Conservation (phyloP, 2,888 invertebrate genomes). For the Odontothrips loti region DNA sequence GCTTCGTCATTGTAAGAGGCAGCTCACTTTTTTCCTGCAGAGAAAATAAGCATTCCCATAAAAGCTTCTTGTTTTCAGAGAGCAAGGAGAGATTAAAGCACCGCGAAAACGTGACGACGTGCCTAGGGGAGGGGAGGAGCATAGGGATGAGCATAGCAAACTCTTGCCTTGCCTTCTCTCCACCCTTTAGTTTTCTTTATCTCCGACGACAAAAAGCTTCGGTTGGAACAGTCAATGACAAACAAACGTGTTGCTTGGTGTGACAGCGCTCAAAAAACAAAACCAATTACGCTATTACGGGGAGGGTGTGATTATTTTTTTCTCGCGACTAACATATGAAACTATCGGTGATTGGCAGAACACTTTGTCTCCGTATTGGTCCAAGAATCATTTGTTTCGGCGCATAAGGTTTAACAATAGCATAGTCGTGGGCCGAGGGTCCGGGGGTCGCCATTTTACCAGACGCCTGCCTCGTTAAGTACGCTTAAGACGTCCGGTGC, state of each 20-base stretch:
- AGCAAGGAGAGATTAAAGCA: too few relatives aligned
- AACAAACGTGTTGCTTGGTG: background rate
- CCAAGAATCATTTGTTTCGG: background rate
- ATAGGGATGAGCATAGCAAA: too few relatives aligned
- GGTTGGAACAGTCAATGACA: background rate
- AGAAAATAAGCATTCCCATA: too few relatives aligned
- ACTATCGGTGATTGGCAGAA: background rate
- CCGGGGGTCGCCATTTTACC: background rate
- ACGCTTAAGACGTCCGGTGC: constrained; percentile 16
- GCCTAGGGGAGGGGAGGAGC: too few relatives aligned
- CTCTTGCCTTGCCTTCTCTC: too few relatives aligned
- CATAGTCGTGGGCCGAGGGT: background rate
- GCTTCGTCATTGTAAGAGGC: background rate
- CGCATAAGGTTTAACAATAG: constrained; percentile 7
- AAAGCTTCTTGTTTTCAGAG: too few relatives aligned
- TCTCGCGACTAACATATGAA: background rate
- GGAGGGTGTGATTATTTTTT: background rate
- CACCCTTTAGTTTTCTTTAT: too few relatives aligned
- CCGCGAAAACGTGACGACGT: too few relatives aligned
- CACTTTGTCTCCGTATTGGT: background rate
- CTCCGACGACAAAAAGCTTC: background rate
- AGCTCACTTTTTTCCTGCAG: background rate
- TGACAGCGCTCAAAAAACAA: background rate
- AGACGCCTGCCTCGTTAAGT: background rate
- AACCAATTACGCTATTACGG: background rate